Percentiles rank a stretch among this genome's conserved stretches.
These are phyloP conservation scores for Cheilosia vulpina DNA, from an alignment of 2,888 invertebrate species.

Conservation along the genomic window DNA sequence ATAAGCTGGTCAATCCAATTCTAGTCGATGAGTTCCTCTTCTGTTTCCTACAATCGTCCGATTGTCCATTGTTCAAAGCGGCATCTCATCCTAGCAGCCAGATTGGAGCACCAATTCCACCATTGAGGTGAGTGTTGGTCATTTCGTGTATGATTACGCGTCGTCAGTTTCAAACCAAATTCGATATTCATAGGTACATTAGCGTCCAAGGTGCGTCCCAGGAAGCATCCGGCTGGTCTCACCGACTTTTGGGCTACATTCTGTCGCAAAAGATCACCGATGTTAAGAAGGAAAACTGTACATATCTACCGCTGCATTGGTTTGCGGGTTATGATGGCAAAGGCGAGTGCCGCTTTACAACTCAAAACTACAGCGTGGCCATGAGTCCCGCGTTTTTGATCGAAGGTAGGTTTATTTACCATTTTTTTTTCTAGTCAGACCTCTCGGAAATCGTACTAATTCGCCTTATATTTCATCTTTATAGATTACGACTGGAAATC, in stretches of 20 bases:
- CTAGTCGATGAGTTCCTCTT: conserved; percentile 89
- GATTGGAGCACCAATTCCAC: conserved; percentile 80
- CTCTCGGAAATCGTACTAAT: too few relatives aligned
- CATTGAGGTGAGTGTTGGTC: conserved; percentile 79
- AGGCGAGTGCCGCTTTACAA: conserved; percentile 89
- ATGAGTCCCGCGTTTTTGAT: conserved; percentile 93
- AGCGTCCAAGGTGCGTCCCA: conserved; percentile 81
- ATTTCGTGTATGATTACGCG: not conserved
- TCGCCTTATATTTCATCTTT: conserved; percentile 70
- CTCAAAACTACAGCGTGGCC: conserved; percentile 90
- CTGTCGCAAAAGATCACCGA: conserved; percentile 78
- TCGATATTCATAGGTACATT: conserved; percentile 79
- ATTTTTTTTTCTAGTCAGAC: too few relatives aligned
- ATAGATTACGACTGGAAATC: conserved; percentile 91
- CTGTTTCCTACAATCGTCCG: conserved; percentile 90
- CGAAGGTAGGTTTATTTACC: conserved; percentile 84
- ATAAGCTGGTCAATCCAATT: conserved; percentile 80
- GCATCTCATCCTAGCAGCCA: conserved; percentile 85
- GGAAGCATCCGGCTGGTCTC: conserved; percentile 82
- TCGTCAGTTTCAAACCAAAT: not conserved
- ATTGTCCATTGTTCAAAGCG: conserved; percentile 88
- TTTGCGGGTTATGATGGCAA: conserved; percentile 87
- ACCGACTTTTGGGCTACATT: conserved; percentile 82
- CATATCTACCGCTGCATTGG: conserved; percentile 85
- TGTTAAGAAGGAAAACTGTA: conserved; percentile 84